Evolutionary conservation across 1,140 invertebrate genomes (phyloP).

Genomic region (Amyelois transitella): DNA sequence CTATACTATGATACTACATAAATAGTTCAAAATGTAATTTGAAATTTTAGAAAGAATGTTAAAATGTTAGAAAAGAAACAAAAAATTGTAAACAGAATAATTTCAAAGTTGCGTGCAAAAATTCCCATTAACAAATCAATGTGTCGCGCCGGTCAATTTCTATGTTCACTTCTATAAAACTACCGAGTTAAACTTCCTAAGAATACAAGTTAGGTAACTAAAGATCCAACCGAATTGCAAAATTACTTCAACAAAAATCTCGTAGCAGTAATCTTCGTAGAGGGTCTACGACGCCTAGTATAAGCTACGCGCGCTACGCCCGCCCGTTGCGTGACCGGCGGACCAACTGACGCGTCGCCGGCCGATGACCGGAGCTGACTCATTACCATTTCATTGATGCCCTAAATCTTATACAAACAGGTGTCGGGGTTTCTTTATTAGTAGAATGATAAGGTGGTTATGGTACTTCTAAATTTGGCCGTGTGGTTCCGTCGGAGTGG

Average conservation of each 20-base stretch:
- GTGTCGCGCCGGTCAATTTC: not conserved
- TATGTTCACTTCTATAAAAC: too few species aligned
- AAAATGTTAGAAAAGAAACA: not conserved
- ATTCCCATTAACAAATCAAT: not conserved
- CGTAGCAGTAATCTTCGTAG: not conserved
- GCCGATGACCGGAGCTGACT: conserved; percentile 23
- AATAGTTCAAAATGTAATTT: too few species aligned
- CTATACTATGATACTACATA: too few species aligned
- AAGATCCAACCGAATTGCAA: too few species aligned
- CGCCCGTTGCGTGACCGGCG: not conserved
- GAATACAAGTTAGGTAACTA: too few species aligned
- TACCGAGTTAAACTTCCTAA: too few species aligned
- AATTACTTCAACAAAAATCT: not conserved
- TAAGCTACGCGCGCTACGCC: not conserved
- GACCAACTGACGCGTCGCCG: conserved; percentile 10
- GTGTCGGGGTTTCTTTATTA: not conserved
- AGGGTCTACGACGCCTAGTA: not conserved
- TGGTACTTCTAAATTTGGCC: too few species aligned
- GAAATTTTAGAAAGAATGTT: too few species aligned
- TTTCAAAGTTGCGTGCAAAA: not conserved
- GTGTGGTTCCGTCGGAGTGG: too few species aligned
- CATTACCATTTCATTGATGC: conserved; percentile 18
- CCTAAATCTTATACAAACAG: conserved; percentile 7
- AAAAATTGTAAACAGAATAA: not conserved
- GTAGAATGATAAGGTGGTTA: too few species aligned